Evolutionary conservation across 2,113 vertebrate species (phyloP), one percentile per base, ranked within the genome.

Genomic region (Hippolais icterina): DNA sequence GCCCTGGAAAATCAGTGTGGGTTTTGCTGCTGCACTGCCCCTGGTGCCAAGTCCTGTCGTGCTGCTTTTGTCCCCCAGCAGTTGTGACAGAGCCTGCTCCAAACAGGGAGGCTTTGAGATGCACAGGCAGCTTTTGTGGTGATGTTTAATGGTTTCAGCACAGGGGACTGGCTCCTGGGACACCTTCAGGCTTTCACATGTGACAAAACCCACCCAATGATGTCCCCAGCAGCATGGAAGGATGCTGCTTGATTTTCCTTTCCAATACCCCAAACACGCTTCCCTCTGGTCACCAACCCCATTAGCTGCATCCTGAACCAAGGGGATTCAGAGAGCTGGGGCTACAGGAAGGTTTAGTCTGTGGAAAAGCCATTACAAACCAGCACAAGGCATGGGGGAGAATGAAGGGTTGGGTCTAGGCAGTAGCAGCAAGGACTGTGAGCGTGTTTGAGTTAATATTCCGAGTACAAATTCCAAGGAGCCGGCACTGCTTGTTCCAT

Each of bases 61-160:
- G 60, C 37, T 27, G 9, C 47, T 81, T 42, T 50, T 59, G 60
- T 78, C 56, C 81, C 87, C 16, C 28, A 39, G 80, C 47, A 46
- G 25, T 7, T 11, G 61, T 39, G 81, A 69, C 49, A 76, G 44
- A 31, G 64, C 8, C 11, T 54, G 77, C 83, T 81, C 39, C 11
- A 2, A 46, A 46, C 0, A 1, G n/a, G n/a, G n/a, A 29, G 53
- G 1, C 0, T 15, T 50, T 33, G 47, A 28, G 68, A 65, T 2
- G 24, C 56, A 11, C 37, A 17, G 31, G 63, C 16, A 35, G 66
- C 74, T 80, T 54, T 12, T 0, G 0, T 15, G 65, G 56, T 9
- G 53, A 42, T 20, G 41, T n/a, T 39, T 24, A 76, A 72, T 9
- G 37, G 50, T 25, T 81, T 53, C 82, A 83, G 35, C 37, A 46